phyloP scores from a whole-genome alignment of 1,140 invertebrate genomes.

The Caenorhabditis remanei region DNA sequence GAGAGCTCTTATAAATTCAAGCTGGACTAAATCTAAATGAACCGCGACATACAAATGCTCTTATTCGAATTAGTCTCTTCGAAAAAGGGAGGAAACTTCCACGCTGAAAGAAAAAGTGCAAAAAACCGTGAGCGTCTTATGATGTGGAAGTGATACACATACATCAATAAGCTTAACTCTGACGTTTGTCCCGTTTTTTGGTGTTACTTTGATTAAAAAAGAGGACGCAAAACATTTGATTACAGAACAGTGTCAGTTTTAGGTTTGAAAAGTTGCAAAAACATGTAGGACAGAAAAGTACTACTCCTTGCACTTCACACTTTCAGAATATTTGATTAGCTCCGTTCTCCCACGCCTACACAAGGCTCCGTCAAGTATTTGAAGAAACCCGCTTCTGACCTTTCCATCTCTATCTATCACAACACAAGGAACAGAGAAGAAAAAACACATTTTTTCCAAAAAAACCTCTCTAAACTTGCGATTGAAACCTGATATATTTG shows the following conservation, averaged over 20 bases:
- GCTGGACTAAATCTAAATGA: background rate
- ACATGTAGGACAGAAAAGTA: background rate
- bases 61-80: too few relatives aligned
- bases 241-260: background rate
- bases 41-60: too few relatives aligned
- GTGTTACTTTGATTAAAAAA: background rate
- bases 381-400: background rate
- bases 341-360: too few relatives aligned
- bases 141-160: background rate
- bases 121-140: conserved; percentile 17
- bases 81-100: too few relatives aligned
- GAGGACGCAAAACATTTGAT: background rate
- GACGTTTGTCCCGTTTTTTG: background rate
- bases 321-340: too few relatives aligned
- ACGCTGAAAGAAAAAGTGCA: conserved; percentile 34
- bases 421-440: background rate
- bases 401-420: background rate
- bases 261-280: background rate
- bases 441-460: background rate
- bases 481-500: conserved; percentile 43
- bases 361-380: too few relatives aligned
- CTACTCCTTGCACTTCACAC: too few relatives aligned
- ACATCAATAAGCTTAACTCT: conserved; percentile 45
- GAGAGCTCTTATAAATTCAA: conserved; percentile 50
- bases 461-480: background rate